Base-by-base conservation (phyloP, 1,140 invertebrate species). In the Galleria mellonella region DNA sequence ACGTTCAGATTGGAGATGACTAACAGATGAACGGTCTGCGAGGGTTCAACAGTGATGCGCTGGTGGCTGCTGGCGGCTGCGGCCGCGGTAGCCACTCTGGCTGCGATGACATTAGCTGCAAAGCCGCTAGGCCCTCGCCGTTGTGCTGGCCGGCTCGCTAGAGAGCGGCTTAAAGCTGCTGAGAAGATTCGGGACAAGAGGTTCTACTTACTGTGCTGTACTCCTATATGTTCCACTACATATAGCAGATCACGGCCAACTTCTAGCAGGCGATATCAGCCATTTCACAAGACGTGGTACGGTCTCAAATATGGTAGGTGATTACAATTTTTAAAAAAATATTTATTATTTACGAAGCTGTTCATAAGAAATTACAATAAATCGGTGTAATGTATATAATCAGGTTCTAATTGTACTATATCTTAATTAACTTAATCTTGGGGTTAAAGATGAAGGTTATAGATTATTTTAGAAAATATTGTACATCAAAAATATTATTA, bases 271-370 rank as follows among this genome's bases (percentile, higher is more conserved):
- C 55, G 60, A 12, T 84, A 84, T 55, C 81, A 82, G 31, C 81
- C 81, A 0, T 84, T 69, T 49, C 81, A 84, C 46, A 82, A 71
- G 23, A 81, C 75, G 17, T 84, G 81, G 81, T 78, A 73, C 37
- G 81, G 81, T 33, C 59, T 84, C 7, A 84, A 79, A 58, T 66
- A 83, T 39, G 79, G 79, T 83, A 76, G 10, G 61, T 39, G 29
- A 5, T 1, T 23, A 6, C 17, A 23, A 23, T 23, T 3, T 23
- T 3, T 23, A 23, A 23, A 23, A 23, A 2, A 23, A 23, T 3
- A 23, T 23, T 3, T 23, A 23, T 6, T 23, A 23, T 23, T n/a
- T n/a, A n/a, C n/a, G n/a, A 23, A 23, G 17, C 17, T n/a, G n/a
- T n/a, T 3, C 17, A 23, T 23, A 23, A 23, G 17, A 23, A 23